Evolutionary conservation across 2,888 invertebrate species (phyloP), one percentile per base, ranked within the genome.

Genomic region (Caenorhabditis wallacei): DNA sequence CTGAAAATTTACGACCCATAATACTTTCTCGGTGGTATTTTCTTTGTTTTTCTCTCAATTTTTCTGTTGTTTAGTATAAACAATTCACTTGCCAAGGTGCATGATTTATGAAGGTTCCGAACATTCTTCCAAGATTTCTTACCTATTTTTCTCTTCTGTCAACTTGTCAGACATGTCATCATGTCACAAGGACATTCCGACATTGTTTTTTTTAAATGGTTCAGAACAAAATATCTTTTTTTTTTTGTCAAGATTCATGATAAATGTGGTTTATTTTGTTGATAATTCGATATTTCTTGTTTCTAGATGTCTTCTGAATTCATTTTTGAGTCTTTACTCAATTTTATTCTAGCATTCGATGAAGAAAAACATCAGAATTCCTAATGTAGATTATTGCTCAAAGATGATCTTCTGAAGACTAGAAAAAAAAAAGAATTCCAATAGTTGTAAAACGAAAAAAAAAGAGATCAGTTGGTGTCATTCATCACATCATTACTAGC

Each of bases 1-100:
- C 56, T 54, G 48, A 43, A 43, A 57, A 66, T 75, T 75, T 75
- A 76, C 69, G 68, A 76, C 61, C 75, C 76, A 61, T 61, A 69
- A 69, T 69, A 69, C 69, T 46, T 63, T 43, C 40, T 43, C 56
- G 24, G 37, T 68, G 37, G 35, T 40, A 56, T 64, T 46, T 74
- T 43, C 20, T 26, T 37, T 26, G 30, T 56, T 18, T 46, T 20
- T 8, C 43, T 22, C 43, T 22, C n/a, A 20, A 24, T 40, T 59
- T 59, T 59, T 24, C 37, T 35, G 51, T 26, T 57, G 13, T 57
- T 35, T 30, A 57, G n/a, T 35, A 35, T 56, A 70, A 57, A 70
- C 72, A 57, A 57, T 30, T 40, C 46, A 18, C 40, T 26, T 30
- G 37, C 20, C n/a, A 20, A 53, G 53, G 64, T 74, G 43, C 76